Evolutionary conservation across 1,140 invertebrate species (phyloP), one percentile per base, ranked within the genome.

Genomic region (Proales similis): DNA sequence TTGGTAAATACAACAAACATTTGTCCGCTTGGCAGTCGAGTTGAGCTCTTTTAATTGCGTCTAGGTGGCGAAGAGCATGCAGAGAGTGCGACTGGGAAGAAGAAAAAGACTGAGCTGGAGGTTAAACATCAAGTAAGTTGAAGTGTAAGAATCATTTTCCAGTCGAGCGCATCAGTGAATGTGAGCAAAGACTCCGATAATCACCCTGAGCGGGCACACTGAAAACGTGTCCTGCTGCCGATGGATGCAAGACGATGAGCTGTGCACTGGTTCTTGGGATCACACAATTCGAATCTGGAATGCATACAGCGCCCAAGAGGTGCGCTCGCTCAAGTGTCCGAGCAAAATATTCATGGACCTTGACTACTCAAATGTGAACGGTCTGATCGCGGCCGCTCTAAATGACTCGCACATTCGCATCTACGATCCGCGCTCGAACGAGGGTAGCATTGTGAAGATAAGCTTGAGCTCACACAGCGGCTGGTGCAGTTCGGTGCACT

Each of bases 271-370:
- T 66, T 86, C 87, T 0, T 93, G 91, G 90, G 94, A 99, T 79
- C 91, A 97, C 69, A 89, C 90, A 0, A 77, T 98, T 7, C 85
- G 87, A 73, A 68, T 93, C 3, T 99, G 94, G 94, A 92, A 98
- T 77, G 78, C 87, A 20, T 84, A 90, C 73, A 72, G 87, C 27
- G 85, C 68, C 19, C 46, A 57, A 48, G 66, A 70, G 53, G 69
- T 68, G 22, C 65, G 67, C 29, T 51, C 63, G 45, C 33, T 73
- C 62, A 72, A 73, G 63, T 32, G 63, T 48, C 11, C 36, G 11
- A 46, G 51, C 12, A 48, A 43, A 51, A 64, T 53, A 42, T 39
- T 43, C 36, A n/a, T 51, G n/a, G 17, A 12, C 5, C 46, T 64
- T 29, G 38, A 64, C 46, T 39, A 39, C 36, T 51, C 47, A 0